Evolutionary conservation across 2,797 vertebrate genomes (phyloP).

Genomic region (Gymnothorax javanicus): DNA sequence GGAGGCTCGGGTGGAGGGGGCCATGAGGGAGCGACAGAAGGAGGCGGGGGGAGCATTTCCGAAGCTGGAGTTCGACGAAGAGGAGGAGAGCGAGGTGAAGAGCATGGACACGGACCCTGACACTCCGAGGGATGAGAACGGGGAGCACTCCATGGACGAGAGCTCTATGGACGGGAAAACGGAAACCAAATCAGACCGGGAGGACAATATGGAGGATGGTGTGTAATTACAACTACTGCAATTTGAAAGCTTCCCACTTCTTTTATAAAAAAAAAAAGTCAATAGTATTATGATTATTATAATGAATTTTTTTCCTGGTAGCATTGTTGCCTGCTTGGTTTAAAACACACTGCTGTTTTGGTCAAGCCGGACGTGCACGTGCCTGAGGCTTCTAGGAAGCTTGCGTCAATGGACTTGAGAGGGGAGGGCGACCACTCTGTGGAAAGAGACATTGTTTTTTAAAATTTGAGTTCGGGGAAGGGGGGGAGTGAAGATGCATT

Average conservation of each 20-base stretch:
- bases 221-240: conserved; percentile 83
- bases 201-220: conserved; percentile 87
- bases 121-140: conserved; percentile 79
- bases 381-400: conserved; percentile 87
- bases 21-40: conserved; percentile 48
- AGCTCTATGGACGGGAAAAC: conserved; percentile 88
- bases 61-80: conserved; percentile 82
- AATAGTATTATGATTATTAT: conserved; percentile 29
- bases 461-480: conserved; percentile 74
- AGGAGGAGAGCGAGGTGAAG: conserved; percentile 75
- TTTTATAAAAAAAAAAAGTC: conserved; percentile 53
- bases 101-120: conserved; percentile 86
- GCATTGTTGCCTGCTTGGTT: conserved; percentile 86
- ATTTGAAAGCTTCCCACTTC: conserved; percentile 65
- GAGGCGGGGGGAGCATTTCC: conserved; percentile 60
- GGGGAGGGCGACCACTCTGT: conserved; percentile 80
- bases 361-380: conserved; percentile 84
- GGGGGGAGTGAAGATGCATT: conserved; percentile 80
- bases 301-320: conserved; percentile 80
- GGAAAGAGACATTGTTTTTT: conserved; percentile 74
- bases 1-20: conserved; percentile 51
- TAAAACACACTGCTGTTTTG: conserved; percentile 84
- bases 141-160: conserved; percentile 86
- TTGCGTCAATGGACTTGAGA: conserved; percentile 79
- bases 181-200: conserved; percentile 86